phyloP scores from a whole-genome alignment of 2,797 vertebrate genomes.

The Cercopithecus neglectus region DNA sequence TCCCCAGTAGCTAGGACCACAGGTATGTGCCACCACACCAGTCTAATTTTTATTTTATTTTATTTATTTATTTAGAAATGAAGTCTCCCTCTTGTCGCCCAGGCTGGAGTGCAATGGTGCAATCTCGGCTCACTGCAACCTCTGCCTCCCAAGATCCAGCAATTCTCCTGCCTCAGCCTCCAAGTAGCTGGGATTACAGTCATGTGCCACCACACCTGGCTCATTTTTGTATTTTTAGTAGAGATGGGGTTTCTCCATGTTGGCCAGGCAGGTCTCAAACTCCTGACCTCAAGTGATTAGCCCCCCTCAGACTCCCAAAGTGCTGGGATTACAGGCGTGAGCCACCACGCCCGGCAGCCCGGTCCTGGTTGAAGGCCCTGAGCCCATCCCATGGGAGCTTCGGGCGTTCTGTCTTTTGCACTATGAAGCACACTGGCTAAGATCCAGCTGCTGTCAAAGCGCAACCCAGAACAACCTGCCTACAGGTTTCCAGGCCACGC shows the following conservation, averaged over 20 bases:
- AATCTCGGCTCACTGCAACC: neutral
- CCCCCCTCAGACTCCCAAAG: neutral
- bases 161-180: neutral
- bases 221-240: neutral
- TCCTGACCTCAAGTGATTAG: neutral
- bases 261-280: neutral
- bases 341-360: rapidly evolving
- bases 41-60: neutral
- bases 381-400: neutral
- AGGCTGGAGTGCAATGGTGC: neutral
- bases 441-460: neutral
- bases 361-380: neutral
- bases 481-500: neutral
- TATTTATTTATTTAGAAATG: neutral
- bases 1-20: neutral
- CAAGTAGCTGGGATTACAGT: neutral
- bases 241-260: neutral
- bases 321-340: neutral
- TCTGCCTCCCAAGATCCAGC: neutral
- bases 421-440: neutral
- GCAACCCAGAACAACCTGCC: neutral
- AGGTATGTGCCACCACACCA: neutral
- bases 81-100: neutral
- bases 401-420: rapidly evolving
- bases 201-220: neutral